Base-by-base conservation (phyloP, 2,797 vertebrate species). In the Lycodopsis pacificus region DNA sequence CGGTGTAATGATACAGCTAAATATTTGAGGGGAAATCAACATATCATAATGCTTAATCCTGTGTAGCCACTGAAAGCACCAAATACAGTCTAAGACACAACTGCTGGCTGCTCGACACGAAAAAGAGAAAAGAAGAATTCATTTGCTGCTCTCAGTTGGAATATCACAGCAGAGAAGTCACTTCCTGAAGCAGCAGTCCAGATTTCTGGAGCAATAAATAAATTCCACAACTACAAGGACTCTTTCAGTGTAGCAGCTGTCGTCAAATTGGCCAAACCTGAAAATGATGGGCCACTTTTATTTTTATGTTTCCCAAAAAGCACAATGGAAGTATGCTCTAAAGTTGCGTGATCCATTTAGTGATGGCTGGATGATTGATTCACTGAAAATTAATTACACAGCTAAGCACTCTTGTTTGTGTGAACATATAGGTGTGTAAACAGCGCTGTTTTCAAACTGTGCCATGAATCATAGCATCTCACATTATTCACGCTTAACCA, bases 401-500 rank as follows among this genome's bases (percentile, higher is more conserved):
- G 14, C 30, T 5, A 22, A 61, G 20, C 25, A 22, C 8, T 34
- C 11, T 19, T 62, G 48, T 61, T 61, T 62, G 36, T 64, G 25
- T 48, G 13, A 42, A n/a, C 63, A 9, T 25, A 63, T 34, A 5
- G 19, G 13, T 4, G 34, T 34, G 4, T 46, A 25, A 76, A 67
- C 5, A 53, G 30, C 66, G 56, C 19, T 27, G 32, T 34, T 56
- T 61, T 56, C 7, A 32, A 27, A 49, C 14, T 27, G 56, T 36
- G 12, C 6, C 9, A 7, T 68, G 11, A 58, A 53, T 83, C n/a
- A 40, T 54, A 22, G 3, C 10, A 40, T 57, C 3, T 19, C 19
- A 17, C 44, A 71, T 73, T 62, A 70, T 59, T 84, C 54, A 58
- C 27, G 32, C 14, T 36, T 64, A 51, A 56, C 32, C 63, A 63